Base-by-base conservation (phyloP, 2,113 vertebrate species). In the Regulus satrapa region DNA sequence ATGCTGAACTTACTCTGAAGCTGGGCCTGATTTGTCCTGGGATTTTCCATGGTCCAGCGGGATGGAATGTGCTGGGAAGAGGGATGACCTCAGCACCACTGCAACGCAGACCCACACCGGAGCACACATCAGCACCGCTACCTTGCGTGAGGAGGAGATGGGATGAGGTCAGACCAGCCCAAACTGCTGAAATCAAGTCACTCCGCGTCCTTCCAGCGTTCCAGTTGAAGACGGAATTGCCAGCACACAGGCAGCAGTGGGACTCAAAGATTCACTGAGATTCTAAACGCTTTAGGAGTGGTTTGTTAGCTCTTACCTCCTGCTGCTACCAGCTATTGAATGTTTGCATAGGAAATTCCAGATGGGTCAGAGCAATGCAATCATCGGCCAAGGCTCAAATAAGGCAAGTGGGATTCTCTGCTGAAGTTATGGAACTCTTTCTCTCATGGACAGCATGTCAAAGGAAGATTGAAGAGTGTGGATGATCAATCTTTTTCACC, bases 121-220 rank as follows among this genome's bases (percentile, higher is more conserved):
- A 6, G 1, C 54, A 16, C 20, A 18, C 1, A 6, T 61, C 78
- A n/a, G n/a, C n/a, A 68, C n/a, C 0, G 5, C 21, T 58, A 59
- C 36, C 51, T 11, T 5, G 18, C 2, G 1, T 2, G 21, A 36
- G 55, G n/a, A 34, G 1, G 1, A 59, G 36, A 40, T 0, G 0
- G 46, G 28, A 25, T 13, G 0, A n/a, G 58, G 17, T 2, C 20
- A 24, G 6, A 32, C 2, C n/a, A 52, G 59, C 31, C 46, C 12
- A 2, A 76, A 56, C 21, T 20, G 52, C 63, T 54, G 8, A 4
- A 31, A 38, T 32, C 59, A 48, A 29, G 21, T 13, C 8, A 5
- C 8, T 58, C 24, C 13, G 19, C 4, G 10, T 63, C 64, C 34
- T 41, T 58, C 21, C 43, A 20, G 3, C 29, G 46, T 0, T 58